Conservation (phyloP, 2,888 invertebrate genomes). For the Sturmia bella region DNA sequence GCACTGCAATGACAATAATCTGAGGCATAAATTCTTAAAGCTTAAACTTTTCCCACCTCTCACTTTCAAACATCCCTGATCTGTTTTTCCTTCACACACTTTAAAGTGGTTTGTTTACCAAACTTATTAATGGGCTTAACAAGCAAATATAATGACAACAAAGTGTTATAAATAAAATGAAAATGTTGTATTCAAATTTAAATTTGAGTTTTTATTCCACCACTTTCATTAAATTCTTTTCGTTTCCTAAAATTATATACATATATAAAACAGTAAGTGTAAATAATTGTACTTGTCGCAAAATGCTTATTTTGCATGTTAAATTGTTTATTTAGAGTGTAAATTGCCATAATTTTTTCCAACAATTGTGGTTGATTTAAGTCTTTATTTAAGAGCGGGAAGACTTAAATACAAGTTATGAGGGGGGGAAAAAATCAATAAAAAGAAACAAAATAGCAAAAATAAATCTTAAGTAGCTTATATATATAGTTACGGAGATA, state of each 20-base stretch:
- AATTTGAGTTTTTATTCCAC: constrained; percentile 5
- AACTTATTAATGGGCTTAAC: constrained; percentile 58
- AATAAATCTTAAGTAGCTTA: no score
- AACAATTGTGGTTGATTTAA: constrained; percentile 55
- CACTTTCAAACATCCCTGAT: constrained; percentile 8
- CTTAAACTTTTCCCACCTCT: not conserved
- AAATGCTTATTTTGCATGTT: constrained; percentile 68
- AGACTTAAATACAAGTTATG: not conserved
- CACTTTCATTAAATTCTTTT: constrained; percentile 30
- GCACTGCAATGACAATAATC: no score
- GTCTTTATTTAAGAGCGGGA: constrained; percentile 19
- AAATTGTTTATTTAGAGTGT: constrained; percentile 67
- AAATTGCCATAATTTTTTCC: constrained; percentile 60
- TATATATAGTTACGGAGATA: no score
- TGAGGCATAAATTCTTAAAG: not conserved
- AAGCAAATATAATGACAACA: constrained; percentile 31
- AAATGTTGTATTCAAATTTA: constrained; percentile 19
- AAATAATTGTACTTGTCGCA: constrained; percentile 15
- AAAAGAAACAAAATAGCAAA: not conserved
- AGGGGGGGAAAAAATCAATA: constrained; percentile 8
- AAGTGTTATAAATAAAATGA: not conserved
- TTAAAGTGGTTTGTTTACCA: constrained; percentile 55
- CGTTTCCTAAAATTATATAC: no score
- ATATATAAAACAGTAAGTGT: not conserved
- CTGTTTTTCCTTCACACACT: not conserved